Conservation (phyloP, 2,888 invertebrate genomes). For the Cataglyphis altisquamis region DNA sequence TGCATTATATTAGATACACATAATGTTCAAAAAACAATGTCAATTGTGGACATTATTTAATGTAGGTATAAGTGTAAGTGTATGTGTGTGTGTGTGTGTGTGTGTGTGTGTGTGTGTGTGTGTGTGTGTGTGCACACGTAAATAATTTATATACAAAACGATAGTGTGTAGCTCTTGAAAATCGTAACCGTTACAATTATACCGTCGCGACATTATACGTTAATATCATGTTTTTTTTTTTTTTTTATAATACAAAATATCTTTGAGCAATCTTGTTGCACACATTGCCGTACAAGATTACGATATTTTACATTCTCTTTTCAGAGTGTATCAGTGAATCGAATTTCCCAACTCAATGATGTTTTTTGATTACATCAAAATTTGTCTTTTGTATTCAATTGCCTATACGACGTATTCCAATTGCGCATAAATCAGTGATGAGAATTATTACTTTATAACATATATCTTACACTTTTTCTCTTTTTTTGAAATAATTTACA, state of each 20-base stretch:
- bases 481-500: conserved; percentile 30
- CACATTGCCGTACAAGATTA: conserved; percentile 23
- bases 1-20: conserved; percentile 45
- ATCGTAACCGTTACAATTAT: conserved; percentile 27
- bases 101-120: not conserved
- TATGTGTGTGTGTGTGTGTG: not conserved
- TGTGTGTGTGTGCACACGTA: not conserved
- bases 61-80: not conserved
- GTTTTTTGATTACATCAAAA: conserved; percentile 31
- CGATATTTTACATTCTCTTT: conserved; percentile 24
- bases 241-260: conserved; percentile 20
- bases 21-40: conserved; percentile 44
- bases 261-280: conserved; percentile 12
- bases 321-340: conserved; percentile 16
- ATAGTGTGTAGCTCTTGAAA: conserved; percentile 12
- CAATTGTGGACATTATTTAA: conserved; percentile 33
- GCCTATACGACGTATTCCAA: conserved; percentile 8
- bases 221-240: not conserved
- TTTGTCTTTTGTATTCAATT: not conserved
- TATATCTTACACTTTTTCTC: not conserved
- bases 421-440: not conserved
- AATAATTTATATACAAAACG: conserved; percentile 33
- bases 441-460: not conserved
- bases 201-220: conserved; percentile 10
- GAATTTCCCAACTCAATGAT: not conserved